These are phyloP conservation scores for Portevinia maculata DNA, from an alignment of 2,888 invertebrate genomes.

Conservation along the genomic window DNA sequence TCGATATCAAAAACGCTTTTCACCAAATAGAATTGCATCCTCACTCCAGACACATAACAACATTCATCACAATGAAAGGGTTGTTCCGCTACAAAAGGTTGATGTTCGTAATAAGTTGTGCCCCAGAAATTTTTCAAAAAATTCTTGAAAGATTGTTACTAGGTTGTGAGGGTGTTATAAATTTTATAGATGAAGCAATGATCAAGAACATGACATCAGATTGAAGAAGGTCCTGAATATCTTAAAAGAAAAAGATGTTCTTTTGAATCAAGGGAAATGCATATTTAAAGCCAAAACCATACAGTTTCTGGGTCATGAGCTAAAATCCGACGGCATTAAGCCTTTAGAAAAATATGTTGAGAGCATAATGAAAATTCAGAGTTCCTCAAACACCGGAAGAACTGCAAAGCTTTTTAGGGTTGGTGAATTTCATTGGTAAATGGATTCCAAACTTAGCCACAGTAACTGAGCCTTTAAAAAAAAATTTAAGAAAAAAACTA, in stretches of 20 bases:
- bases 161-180: slow-evolving; percentile 78
- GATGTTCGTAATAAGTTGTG: slow-evolving; percentile 30
- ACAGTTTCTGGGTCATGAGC: not conserved
- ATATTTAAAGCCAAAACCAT: slow-evolving; percentile 14
- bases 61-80: too few species aligned
- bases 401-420: too few species aligned
- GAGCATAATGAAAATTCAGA: too few species aligned
- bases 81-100: not conserved
- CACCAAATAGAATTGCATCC: too few species aligned
- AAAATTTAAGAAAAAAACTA: too few species aligned
- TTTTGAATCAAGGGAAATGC: slow-evolving; percentile 31
- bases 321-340: not conserved
- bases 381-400: too few species aligned
- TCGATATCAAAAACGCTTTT: too few species aligned
- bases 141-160: slow-evolving; percentile 17
- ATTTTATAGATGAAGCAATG: slow-evolving; percentile 78
- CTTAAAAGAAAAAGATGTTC: slow-evolving; percentile 16
- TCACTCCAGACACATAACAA: too few species aligned
- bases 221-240: slow-evolving; percentile 7
- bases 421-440: too few species aligned
- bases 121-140: slow-evolving; percentile 78
- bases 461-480: too few species aligned
- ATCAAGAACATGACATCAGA: slow-evolving; percentile 7
- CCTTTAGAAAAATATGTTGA: too few species aligned
- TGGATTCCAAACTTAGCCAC: too few species aligned